Evolutionary conservation across 2,797 vertebrate species (phyloP), one percentile per base, ranked within the genome.

Genomic region (Iguana delicatissima): DNA sequence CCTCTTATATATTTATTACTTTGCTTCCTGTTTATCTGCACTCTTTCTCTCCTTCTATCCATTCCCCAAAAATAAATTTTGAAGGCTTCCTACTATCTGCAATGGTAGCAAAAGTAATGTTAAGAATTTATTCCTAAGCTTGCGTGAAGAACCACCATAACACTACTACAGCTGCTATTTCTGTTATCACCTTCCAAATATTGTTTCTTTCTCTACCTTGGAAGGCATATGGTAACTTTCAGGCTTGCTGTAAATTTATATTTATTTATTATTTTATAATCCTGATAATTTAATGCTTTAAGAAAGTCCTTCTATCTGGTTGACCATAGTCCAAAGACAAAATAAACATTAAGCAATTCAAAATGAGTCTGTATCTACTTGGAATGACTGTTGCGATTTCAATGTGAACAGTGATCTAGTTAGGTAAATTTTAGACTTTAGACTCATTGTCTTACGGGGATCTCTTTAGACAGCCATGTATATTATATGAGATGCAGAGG

Each of bases 1-100:
- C 32, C 59, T 4, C 0, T 0, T 0, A 72, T 0, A 0, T 93
- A 91, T 76, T 46, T n/a, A 50, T 8, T 42, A 64, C 57, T 87
- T 32, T 86, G 35, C 46, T 59, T 55, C 69, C 87, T 46, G 26
- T 55, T 52, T 52, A 77, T 77, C 38, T 22, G 20, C 22, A 6
- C 32, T 29, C 67, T 69, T 69, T 52, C 64, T 85, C n/a, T 52
- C 18, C 29, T 1, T 85, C 84, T 52, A 52, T n/a, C 8, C 69
- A 72, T 22, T 35, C 59, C 64, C 55, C 35, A 50, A 46, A 74
- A 74, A 32, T 87, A 67, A 4, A 50, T 24, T 74, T 86, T 74
- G 77, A 72, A 88, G 42, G 20, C 13, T 73, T 7, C 6, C 8
- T 4, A 82, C 8, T 26, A 10, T 20, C 73, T 0, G 26, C 1